Percentiles rank a stretch among this genome's conserved stretches.
Evolutionary conservation across 2,113 vertebrate species (phyloP).

Genomic region (Meles meles): DNA sequence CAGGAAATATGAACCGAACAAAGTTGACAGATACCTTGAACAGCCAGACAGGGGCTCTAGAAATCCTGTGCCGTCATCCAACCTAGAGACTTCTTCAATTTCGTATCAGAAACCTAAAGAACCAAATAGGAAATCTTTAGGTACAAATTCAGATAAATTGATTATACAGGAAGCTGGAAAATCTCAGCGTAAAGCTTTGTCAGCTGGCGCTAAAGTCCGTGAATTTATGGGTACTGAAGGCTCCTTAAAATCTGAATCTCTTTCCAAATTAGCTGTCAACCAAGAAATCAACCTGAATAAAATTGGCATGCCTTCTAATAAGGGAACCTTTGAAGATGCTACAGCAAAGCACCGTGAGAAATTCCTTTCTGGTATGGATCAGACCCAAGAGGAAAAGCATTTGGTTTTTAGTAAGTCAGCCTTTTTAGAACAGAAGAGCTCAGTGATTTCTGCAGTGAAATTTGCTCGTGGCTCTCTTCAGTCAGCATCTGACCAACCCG

Average conservation of each 20-base stretch:
- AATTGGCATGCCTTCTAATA: constrained; percentile 60
- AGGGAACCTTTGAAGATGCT: constrained; percentile 85
- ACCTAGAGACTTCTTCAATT: constrained; percentile 52
- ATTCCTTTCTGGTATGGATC: constrained; percentile 25
- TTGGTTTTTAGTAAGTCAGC: constrained; percentile 67
- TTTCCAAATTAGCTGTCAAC: constrained; percentile 58
- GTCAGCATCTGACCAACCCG: neutral
- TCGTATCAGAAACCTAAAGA: constrained; percentile 54
- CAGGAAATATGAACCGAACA: constrained; percentile 53
- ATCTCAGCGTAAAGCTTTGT: constrained; percentile 78
- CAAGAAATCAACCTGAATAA: constrained; percentile 48
- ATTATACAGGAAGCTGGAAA: constrained; percentile 76
- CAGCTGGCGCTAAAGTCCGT: constrained; percentile 77
- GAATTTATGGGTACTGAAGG: constrained; percentile 66
- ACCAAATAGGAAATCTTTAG: constrained; percentile 71
- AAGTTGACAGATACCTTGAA: neutral
- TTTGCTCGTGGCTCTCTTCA: neutral
- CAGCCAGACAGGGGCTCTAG: constrained; percentile 20
- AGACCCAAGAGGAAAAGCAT: constrained; percentile 80
- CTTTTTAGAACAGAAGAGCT: neutral
- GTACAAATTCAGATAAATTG: constrained; percentile 80
- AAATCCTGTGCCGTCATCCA: constrained; percentile 28
- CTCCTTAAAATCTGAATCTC: constrained; percentile 54
- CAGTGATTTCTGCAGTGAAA: constrained; percentile 77
- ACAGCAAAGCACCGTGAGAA: constrained; percentile 84